These are phyloP conservation scores for Tillus elongatus DNA, from an alignment of 2,888 invertebrate species.

Conservation along the genomic window DNA sequence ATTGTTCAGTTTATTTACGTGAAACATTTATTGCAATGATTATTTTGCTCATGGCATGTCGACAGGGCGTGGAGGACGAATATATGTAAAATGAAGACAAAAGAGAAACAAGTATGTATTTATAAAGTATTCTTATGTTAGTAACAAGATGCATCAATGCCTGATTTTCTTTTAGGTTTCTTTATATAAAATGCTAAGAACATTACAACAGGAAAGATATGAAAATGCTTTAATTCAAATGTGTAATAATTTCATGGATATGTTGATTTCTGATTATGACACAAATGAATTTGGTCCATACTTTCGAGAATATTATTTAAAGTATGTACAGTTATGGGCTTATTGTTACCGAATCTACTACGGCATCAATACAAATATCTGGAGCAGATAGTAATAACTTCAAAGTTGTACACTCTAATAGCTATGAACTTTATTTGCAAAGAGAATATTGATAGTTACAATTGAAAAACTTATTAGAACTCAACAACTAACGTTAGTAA, in stretches of 20 bases:
- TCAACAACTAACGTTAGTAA: too few species aligned
- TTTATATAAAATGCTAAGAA: slow-evolving; percentile 17
- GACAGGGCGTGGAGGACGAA: slow-evolving; percentile 23
- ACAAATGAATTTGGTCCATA: slow-evolving; percentile 18
- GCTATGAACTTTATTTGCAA: too few species aligned
- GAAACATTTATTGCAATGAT: too few species aligned
- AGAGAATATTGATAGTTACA: too few species aligned
- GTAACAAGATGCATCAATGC: not conserved
- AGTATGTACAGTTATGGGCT: slow-evolving; percentile 19
- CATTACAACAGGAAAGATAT: slow-evolving; percentile 18
- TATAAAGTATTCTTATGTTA: not conserved
- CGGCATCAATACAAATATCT: slow-evolving; percentile 25
- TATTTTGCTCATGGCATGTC: slow-evolving; percentile 26
- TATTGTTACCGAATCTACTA: slow-evolving; percentile 19
- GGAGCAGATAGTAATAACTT: too few species aligned
- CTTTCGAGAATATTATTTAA: slow-evolving; percentile 17
- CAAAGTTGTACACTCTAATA: too few species aligned
- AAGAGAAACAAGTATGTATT: slow-evolving; percentile 19
- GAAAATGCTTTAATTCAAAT: slow-evolving; percentile 15
- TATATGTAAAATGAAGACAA: slow-evolving; percentile 17
- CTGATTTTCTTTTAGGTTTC: slow-evolving; percentile 9
- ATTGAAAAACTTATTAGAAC: too few species aligned
- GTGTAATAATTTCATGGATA: slow-evolving; percentile 11
- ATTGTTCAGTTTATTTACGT: too few species aligned
- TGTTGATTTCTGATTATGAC: slow-evolving; percentile 16